Percentiles rank a stretch among this genome's conserved stretches.
Evolutionary conservation across 2,888 invertebrate species (phyloP).

Genomic region (Tetrapedia diversipes): DNA sequence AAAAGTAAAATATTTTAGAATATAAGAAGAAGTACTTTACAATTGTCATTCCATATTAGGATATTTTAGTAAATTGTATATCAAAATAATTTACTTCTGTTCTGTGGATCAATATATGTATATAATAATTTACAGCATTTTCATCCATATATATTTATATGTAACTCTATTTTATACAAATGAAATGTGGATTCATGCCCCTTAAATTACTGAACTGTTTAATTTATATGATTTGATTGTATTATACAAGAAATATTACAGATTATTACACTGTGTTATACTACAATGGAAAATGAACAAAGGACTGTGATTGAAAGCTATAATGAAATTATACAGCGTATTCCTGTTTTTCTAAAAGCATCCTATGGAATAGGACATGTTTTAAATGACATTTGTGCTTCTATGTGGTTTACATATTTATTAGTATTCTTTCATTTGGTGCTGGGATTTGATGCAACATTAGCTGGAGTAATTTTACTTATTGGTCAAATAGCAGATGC

Average conservation of each 20-base stretch:
- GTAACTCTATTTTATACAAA: not conserved
- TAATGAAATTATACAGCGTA: slow-evolving; percentile 83
- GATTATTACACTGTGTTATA: slow-evolving; percentile 4
- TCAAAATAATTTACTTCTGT: too few species aligned
- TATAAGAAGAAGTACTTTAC: not conserved
- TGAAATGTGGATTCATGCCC: not conserved
- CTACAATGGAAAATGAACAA: slow-evolving; percentile 70
- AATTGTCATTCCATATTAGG: too few species aligned
- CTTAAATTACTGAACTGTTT: slow-evolving; percentile 1
- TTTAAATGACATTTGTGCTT: slow-evolving; percentile 95
- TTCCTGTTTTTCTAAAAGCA: slow-evolving; percentile 83
- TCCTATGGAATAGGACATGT: slow-evolving; percentile 93
- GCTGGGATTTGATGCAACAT: slow-evolving; percentile 81
- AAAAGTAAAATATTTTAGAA: not conserved
- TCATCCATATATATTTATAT: not conserved
- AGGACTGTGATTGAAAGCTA: slow-evolving; percentile 80
- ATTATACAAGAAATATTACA: slow-evolving; percentile 3
- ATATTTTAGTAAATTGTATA: not conserved
- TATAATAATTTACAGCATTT: not conserved
- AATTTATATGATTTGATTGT: not conserved
- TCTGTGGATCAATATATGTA: too few species aligned
- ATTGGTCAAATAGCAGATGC: slow-evolving; percentile 95
- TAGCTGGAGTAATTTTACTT: slow-evolving; percentile 87
- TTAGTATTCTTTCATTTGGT: slow-evolving; percentile 91
- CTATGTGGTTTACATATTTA: slow-evolving; percentile 97